Evolutionary conservation across 1,140 invertebrate species (phyloP), one percentile per base, ranked within the genome.

Genomic region (Drosophila pandora): DNA sequence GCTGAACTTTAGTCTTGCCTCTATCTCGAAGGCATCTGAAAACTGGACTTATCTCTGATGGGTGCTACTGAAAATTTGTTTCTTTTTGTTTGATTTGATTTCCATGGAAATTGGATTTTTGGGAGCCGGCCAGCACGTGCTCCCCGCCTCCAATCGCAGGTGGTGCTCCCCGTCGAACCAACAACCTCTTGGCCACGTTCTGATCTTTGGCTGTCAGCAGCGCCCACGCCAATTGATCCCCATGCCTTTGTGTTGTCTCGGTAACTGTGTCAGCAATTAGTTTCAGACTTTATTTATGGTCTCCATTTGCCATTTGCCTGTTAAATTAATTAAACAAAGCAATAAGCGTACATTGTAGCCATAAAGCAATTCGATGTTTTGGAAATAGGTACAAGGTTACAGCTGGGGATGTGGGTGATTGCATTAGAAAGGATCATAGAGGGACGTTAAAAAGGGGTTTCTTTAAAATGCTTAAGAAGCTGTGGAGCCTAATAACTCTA

Each of bases 211-310:
- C 71, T 84, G 80, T 79, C 76, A 79, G 65, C 71, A 80, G 78
- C 82, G 83, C 82, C 82, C 82, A 87, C 82, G 60, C 58, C 59
- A 87, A 57, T 28, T 67, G 59, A 60, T 57, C 53, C 55, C 63
- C 63, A 34, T 75, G 69, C 75, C 80, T 60, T 68, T 76, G 79
- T 63, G 64, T 85, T 85, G 82, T 82, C 82, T 77, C 47, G 74
- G 73, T 63, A 87, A 85, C 82, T 85, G 82, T 87, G 82, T 88
- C 82, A 87, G 82, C 82, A 87, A 87, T 87, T 87, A 87, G 82
- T 87, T 87, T 50, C 70, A 75, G 58, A 55, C 70, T 63, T 87
- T 87, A 87, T 87, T 87, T 87, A 87, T 87, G 79, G 65, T 48
- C 63, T 56, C 82, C 65, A 87, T 81, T 81, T 74, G 64, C 76